Evolutionary conservation across 1,140 invertebrate species (phyloP), one percentile per base, ranked within the genome.

Genomic region (Drosophila setifemur): DNA sequence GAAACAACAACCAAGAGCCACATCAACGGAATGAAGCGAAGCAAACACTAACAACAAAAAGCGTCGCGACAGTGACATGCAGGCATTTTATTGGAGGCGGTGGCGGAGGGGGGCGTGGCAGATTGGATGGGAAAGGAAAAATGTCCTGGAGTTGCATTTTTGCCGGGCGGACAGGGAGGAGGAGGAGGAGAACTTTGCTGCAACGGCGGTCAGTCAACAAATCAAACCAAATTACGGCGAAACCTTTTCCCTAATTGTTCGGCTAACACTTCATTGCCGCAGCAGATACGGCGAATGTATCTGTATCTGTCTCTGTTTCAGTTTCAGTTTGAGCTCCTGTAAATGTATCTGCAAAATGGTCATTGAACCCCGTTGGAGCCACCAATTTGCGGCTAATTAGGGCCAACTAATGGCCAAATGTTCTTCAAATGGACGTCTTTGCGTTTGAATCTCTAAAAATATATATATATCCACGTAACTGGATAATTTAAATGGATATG

Each of bases 151-250:
- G 57, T 40, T 64, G 61, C 61, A 64, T 64, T 64, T 64, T 61
- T n/a, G n/a, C n/a, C 53, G 37, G 12, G 42, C 23, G 26, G 42
- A 26, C 11, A 26, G 7, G 5, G 42, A 12, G 6, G 1, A 12
- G 2, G 5, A 11, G 23, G 6, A 11, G 44, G 35, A 39, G 11
- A 40, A 43, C 29, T 26, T 55, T 33, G 40, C 29, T 26, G 54
- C 55, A 40, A 39, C 60, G 25, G 61, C 61, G 58, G 39, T 73
- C 78, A 77, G 69, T 61, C 72, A 63, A 49, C 60, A 78, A 78
- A 85, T 78, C 74, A 78, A 75, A 55, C 53, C 60, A 83, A 85
- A 83, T 83, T 83, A 85, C 68, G 61, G 73, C 33, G 47, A 74
- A 81, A 66, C 39, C 53, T 47, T 75, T 64, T 61, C 60, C 73